phyloP scores from a whole-genome alignment of 2,113 vertebrate species.

The Cranoglanis bouderius region DNA sequence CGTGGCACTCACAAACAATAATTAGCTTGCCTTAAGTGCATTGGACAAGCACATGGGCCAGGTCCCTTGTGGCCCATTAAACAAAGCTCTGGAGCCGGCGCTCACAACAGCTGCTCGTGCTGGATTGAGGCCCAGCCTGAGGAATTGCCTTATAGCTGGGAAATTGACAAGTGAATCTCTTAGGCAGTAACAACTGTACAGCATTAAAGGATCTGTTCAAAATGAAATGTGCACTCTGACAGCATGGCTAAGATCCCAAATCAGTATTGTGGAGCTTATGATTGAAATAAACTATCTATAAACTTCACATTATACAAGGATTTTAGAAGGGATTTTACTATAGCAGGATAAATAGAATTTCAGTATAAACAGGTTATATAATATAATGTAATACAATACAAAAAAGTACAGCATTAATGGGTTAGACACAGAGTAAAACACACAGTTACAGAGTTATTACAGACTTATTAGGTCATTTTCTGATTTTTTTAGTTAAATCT shows the following conservation, averaged over 20 bases:
- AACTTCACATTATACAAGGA: background rate
- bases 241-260: background rate
- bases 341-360: background rate
- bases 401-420: background rate
- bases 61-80: conserved; percentile 46
- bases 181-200: background rate
- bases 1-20: background rate
- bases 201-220: conserved; percentile 21
- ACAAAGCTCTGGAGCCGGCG: conserved; percentile 15
- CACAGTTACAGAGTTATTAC: background rate
- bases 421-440: background rate
- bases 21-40: conserved; percentile 31
- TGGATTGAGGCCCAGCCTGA: conserved; percentile 21
- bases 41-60: conserved; percentile 23
- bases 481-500: background rate
- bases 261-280: background rate
- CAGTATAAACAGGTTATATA: background rate
- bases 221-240: background rate
- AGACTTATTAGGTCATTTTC: background rate
- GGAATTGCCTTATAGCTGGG: background rate
- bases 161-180: background rate
- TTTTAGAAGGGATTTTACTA: background rate
- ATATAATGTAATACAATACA: background rate
- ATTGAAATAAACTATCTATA: background rate
- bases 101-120: conserved; percentile 14